Evolutionary conservation across 2,888 invertebrate genomes (phyloP), one percentile per base, ranked within the genome.

Genomic region (Gymnosoma rotundatum): DNA sequence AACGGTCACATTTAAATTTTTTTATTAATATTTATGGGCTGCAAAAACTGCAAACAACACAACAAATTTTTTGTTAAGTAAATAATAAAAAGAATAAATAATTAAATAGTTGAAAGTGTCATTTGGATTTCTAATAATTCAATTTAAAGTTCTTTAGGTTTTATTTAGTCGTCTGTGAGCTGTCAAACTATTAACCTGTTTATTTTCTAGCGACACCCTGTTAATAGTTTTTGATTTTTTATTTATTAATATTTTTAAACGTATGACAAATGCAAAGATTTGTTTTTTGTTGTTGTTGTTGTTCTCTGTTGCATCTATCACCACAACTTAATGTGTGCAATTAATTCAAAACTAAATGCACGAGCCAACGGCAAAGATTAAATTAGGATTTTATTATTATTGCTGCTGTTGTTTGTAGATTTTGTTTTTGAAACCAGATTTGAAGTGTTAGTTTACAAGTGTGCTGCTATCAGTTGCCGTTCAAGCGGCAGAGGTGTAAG

Each of bases 31-130:
- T 78, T 78, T 60, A 61, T 69, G 38, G 32, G 0, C 52, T 64
- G 18, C 18, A 48, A 48, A 63, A 63, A 66, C 25, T 66, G 18
- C 32, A 42, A 73, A 56, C 48, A 20, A 16, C 16, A 20, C 56
- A 5, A 2, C 69, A 72, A 32, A 88, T 87, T 88, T 90, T 87
- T 87, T 88, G 85, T 87, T 42, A 12, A n/a, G 21, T 32, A 48
- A 78, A 70, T 78, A 48, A 67, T 45, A 42, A 56, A 63, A 42
- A 66, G 86, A 38, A 61, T 56, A 60, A 87, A 86, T 56, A 72
- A 63, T 87, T 87, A 75, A 87, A 52, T 73, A 12, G 67, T 69
- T 64, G 20, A 36, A 38, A 64, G 60, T 69, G 18, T 45, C 63
- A 76, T 60, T 83, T 58, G 45, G 21, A 52, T 54, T 42, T 78